Evolutionary conservation across 2,113 vertebrate species (phyloP), one percentile per base, ranked within the genome.

Genomic region (Noctilio leporinus): DNA sequence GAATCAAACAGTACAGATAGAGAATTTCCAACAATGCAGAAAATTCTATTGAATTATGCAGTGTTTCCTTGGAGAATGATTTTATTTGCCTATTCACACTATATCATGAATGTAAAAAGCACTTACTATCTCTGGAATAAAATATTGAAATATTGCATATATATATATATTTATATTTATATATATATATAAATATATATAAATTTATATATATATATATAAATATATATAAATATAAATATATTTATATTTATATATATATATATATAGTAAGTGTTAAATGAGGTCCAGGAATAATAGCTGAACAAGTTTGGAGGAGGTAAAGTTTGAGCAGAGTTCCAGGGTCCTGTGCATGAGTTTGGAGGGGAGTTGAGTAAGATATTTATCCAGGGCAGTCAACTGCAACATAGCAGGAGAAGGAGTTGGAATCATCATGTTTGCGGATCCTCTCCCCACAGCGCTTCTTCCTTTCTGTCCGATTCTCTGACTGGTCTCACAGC

Each of bases 351-450:
- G 3, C n/a, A 26, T 80, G 17, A 69, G 40, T 75, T 96, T 62
- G 57, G 49, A 82, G 33, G 55, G 82, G 53, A 89, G 83, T 33
- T 73, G 26, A 96, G 43, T 81, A 94, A 70, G 33, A 7, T 91
- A 12, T 89, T 89, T 87, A 78, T 73, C 51, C 28, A 80, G 51
- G 17, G 33, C 14, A 51, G 28, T 94, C 43, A 94, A 75, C 16
- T 93, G 62, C 51, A 96, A 67, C 65, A 64, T 43, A 94, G 53
- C 38, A 89, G 92, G 43, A 88, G 76, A 80, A 93, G 35, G 75
- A 94, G 45, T 84, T 93, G 78, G 10, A 86, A 93, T 89, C 65
- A n/a, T n/a, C n/a, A n/a, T n/a, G n/a, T n/a, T n/a, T n/a, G n/a
- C n/a, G n/a, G n/a, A n/a, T n/a, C n/a, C n/a, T n/a, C n/a, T n/a